Conservation (phyloP, 2,797 vertebrate genomes). For the Sebastes wilsoni region DNA sequence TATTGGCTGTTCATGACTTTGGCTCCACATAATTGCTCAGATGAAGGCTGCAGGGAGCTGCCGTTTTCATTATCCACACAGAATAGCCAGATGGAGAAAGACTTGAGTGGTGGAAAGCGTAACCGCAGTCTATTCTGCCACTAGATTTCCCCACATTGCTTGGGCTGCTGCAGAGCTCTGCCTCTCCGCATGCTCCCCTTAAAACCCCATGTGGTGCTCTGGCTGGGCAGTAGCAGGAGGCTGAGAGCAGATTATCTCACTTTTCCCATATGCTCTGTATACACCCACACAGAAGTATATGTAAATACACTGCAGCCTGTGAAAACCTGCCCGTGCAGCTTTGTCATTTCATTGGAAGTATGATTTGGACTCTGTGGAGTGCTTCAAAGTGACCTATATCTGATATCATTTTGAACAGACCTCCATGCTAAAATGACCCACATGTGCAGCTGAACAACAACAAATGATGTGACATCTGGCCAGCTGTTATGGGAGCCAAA, state of each 20-base stretch:
- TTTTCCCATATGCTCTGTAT: slow-evolving; percentile 39
- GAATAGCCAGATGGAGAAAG: slow-evolving; percentile 42
- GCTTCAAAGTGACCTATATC: slow-evolving; percentile 20
- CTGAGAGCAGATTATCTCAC: slow-evolving; percentile 53
- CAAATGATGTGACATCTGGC: slow-evolving; percentile 38
- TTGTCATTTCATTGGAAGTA: not conserved
- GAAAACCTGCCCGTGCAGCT: not conserved
- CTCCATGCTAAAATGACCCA: slow-evolving; percentile 25
- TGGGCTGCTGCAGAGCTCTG: slow-evolving; percentile 41
- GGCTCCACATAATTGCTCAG: slow-evolving; percentile 24
- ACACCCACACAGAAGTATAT: slow-evolving; percentile 7
- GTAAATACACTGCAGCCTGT: not conserved
- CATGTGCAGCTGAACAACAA: slow-evolving; percentile 20
- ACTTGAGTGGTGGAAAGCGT: slow-evolving; percentile 28
- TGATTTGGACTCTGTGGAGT: not conserved
- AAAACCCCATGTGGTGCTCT: slow-evolving; percentile 54
- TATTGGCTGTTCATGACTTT: slow-evolving; percentile 20
- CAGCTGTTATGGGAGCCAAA: slow-evolving; percentile 21
- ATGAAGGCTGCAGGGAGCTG: slow-evolving; percentile 30
- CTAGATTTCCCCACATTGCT: slow-evolving; percentile 47
- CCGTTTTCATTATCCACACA: slow-evolving; percentile 47
- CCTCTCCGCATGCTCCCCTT: slow-evolving; percentile 32
- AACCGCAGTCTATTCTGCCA: slow-evolving; percentile 42
- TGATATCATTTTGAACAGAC: not conserved
- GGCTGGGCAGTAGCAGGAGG: slow-evolving; percentile 27